phyloP scores from a whole-genome alignment of 2,888 invertebrate genomes.

The Calameuta filiformis region DNA sequence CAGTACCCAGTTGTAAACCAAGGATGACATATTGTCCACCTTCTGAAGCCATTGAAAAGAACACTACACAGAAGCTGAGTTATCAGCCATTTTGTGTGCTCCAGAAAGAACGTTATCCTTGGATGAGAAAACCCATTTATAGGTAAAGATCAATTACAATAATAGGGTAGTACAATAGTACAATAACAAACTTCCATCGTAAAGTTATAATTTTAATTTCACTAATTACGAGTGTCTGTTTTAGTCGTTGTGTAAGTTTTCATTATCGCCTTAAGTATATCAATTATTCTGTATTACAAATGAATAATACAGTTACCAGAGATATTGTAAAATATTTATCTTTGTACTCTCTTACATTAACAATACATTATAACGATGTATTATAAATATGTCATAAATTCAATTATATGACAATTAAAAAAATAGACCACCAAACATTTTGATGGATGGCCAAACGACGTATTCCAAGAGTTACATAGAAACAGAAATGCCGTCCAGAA shows the following conservation, averaged over 20 bases:
- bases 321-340: not conserved
- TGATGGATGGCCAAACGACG: slow-evolving; percentile 56
- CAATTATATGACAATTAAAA: not conserved
- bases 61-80: slow-evolving; percentile 61
- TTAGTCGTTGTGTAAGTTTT: not conserved
- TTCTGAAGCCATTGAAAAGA: slow-evolving; percentile 41
- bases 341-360: not conserved
- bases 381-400: not conserved
- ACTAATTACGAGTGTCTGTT: not conserved
- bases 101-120: slow-evolving; percentile 54
- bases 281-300: not conserved
- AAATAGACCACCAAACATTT: slow-evolving; percentile 35
- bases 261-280: not conserved
- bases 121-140: slow-evolving; percentile 56
- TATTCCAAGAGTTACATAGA: slow-evolving; percentile 58
- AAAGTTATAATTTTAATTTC: not conserved
- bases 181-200: not conserved
- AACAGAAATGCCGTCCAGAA: slow-evolving; percentile 29
- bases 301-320: not conserved
- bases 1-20: slow-evolving; percentile 56
- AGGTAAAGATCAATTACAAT: slow-evolving; percentile 29
- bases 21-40: slow-evolving; percentile 48
- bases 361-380: not conserved
- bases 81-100: slow-evolving; percentile 54
- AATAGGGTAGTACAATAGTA: not conserved